Conservation (phyloP, 2,888 invertebrate genomes). For the Dryomyza anilis region DNA sequence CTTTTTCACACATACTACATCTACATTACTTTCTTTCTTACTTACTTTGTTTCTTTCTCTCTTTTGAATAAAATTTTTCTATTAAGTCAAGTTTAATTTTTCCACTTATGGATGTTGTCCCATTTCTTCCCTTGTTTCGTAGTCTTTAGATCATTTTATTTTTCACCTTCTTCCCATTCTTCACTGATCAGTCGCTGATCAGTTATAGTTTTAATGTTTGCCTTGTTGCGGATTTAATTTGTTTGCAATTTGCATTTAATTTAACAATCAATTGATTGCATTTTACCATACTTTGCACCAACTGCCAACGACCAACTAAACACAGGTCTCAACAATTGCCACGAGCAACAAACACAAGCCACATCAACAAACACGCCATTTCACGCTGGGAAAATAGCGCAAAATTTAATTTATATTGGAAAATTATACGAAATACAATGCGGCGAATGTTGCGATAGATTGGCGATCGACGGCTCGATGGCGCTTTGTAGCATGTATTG, state of each 20-base stretch:
- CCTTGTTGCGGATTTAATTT: not conserved
- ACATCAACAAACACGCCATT: constrained; percentile 21
- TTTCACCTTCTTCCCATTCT: not conserved
- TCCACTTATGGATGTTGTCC: too few species aligned
- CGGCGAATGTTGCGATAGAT: too few species aligned
- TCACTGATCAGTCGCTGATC: too few species aligned
- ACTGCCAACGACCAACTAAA: constrained; percentile 22
- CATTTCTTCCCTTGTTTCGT: not conserved
- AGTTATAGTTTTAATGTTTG: not conserved
- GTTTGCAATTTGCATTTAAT: constrained; percentile 12
- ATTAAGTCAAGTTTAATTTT: too few species aligned
- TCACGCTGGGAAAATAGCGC: constrained; percentile 48
- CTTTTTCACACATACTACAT: too few species aligned
- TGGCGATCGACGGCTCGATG: too few species aligned
- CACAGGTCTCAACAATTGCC: not conserved
- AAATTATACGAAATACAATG: constrained; percentile 57
- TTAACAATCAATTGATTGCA: constrained; percentile 54
- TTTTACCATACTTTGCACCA: constrained; percentile 38
- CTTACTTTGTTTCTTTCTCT: too few species aligned
- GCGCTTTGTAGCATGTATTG: too few species aligned
- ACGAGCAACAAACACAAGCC: constrained; percentile 19
- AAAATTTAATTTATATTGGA: constrained; percentile 56
- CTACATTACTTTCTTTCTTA: too few species aligned
- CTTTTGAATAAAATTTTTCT: too few species aligned
- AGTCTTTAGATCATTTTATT: not conserved